Evolutionary conservation across 2,888 invertebrate species (phyloP).

Genomic region (Tanypteryx hageni): DNA sequence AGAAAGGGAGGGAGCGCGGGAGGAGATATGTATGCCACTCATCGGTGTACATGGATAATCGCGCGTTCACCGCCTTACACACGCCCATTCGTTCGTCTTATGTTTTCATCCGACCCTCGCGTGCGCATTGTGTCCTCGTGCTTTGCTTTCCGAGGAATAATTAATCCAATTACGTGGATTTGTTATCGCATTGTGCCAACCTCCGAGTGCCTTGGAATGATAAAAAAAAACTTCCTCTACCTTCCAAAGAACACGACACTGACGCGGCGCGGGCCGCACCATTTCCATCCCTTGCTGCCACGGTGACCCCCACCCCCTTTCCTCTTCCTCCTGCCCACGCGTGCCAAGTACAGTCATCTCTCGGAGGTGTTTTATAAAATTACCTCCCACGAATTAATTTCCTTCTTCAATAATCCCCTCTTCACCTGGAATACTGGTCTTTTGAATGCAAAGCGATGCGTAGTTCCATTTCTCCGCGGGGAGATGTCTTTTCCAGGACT

Average conservation of each 20-base stretch:
- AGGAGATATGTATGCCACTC: neutral
- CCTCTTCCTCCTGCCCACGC: neutral
- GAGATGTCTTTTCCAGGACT: too few species aligned
- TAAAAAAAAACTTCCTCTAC: neutral
- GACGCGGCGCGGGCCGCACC: neutral
- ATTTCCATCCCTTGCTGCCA: too few species aligned
- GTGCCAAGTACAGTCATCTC: slow-evolving; percentile 11
- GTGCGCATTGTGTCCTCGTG: neutral
- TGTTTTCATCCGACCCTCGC: neutral
- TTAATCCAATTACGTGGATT: slow-evolving; percentile 41
- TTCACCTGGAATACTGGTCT: neutral
- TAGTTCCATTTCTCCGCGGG: too few species aligned
- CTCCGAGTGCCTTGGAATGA: neutral
- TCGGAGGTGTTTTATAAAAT: neutral
- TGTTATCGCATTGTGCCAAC: slow-evolving; percentile 40
- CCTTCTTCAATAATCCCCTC: neutral
- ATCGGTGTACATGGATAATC: neutral
- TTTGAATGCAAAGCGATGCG: neutral
- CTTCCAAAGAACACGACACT: neutral
- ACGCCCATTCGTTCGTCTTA: neutral
- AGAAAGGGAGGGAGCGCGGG: neutral
- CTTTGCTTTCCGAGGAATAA: slow-evolving; percentile 24
- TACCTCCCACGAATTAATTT: neutral
- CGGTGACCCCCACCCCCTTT: neutral
- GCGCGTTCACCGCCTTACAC: neutral